Evolutionary conservation across 1,140 invertebrate species (phyloP).

Genomic region (Alviniconcha marisindica): DNA sequence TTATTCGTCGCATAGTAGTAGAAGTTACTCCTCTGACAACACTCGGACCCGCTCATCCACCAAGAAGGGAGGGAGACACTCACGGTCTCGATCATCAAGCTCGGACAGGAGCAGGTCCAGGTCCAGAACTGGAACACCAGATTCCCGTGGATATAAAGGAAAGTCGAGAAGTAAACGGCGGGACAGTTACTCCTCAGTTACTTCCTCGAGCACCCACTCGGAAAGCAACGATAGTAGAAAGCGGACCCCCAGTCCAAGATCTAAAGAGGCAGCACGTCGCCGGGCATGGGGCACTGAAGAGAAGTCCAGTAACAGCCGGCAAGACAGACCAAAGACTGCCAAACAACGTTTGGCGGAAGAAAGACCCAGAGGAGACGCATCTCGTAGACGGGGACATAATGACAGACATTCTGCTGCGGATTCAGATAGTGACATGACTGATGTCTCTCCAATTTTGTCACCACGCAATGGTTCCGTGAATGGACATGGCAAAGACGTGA

Average conservation of each 20-base stretch:
- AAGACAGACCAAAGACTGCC: conserved; percentile 49
- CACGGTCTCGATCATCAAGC: not conserved
- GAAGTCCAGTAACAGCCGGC: conserved; percentile 4
- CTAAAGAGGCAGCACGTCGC: not conserved
- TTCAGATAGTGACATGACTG: conserved; percentile 72
- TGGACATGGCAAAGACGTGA: conserved; percentile 12
- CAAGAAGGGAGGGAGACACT: not conserved
- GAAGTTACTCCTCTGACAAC: not conserved
- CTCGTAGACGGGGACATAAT: not conserved
- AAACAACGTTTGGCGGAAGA: not conserved
- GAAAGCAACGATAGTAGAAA: not conserved
- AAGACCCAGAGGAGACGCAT: not conserved
- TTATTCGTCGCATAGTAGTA: not conserved
- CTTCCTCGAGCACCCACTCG: not conserved
- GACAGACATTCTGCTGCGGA: conserved; percentile 16
- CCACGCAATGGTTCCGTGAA: conserved; percentile 50
- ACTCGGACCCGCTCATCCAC: conserved; percentile 24
- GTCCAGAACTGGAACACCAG: not conserved
- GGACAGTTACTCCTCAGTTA: conserved; percentile 9
- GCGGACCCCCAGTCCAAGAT: conserved; percentile 5
- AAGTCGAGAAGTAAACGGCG: not conserved
- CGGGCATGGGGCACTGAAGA: conserved; percentile 38
- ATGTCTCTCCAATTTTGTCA: conserved; percentile 71
- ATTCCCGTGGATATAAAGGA: not conserved
- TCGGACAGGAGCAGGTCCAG: conserved; percentile 6